Percentiles rank a stretch among this genome's conserved stretches.
phyloP scores from a whole-genome alignment of 2,113 vertebrate genomes.

The Pelusios castaneus region DNA sequence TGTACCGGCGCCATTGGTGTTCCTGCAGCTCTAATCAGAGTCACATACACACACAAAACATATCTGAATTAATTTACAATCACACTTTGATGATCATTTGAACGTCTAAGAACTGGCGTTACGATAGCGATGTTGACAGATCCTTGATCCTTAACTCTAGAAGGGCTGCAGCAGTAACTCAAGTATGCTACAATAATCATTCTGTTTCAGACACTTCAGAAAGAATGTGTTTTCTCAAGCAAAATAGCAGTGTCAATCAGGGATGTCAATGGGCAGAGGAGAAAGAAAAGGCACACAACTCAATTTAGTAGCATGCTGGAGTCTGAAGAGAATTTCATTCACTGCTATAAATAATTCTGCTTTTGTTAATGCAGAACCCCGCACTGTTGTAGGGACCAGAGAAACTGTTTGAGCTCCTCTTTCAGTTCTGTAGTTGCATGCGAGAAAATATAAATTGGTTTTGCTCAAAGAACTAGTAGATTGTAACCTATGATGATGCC shows the following conservation, averaged over 20 bases:
- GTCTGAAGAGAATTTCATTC: neutral
- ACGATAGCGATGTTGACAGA: neutral
- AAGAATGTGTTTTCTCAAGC: neutral
- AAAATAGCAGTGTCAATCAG: neutral
- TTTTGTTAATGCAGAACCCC: neutral
- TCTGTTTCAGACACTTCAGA: neutral
- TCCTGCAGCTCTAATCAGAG: neutral
- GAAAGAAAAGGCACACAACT: neutral
- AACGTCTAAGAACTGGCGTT: neutral
- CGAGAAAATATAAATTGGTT: neutral
- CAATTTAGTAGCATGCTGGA: neutral
- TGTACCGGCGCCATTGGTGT: fast-evolving
- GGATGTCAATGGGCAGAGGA: neutral
- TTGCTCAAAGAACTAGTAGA: neutral
- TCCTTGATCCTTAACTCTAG: neutral
- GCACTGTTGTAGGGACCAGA: neutral
- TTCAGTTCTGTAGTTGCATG: neutral
- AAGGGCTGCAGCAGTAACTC: neutral
- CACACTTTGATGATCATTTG: neutral
- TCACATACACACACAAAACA: neutral
- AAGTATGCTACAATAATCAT: neutral
- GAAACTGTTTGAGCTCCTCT: neutral
- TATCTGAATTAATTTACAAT: fast-evolving
- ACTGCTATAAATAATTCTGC: neutral
- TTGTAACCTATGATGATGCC: neutral